These are phyloP conservation scores for Agrochola circellaris DNA, from an alignment of 2,888 invertebrate genomes.

Conservation along the genomic window DNA sequence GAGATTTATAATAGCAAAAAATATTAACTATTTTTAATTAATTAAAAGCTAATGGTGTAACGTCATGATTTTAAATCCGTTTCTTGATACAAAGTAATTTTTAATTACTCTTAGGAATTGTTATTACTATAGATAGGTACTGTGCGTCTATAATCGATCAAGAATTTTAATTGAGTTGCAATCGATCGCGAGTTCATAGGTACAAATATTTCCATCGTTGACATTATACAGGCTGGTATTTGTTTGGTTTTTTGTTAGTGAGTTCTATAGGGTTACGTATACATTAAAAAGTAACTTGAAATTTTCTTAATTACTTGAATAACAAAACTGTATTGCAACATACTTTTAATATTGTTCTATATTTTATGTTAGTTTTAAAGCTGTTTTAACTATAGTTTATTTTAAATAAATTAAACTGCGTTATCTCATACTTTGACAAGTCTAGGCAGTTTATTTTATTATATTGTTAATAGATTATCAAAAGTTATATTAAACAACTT, in stretches of 20 bases:
- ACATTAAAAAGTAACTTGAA: background rate
- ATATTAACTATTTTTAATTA: background rate
- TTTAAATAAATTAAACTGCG: too few species aligned
- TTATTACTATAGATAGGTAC: slow-evolving; percentile 10
- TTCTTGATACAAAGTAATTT: slow-evolving; percentile 9
- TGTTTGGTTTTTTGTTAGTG: background rate
- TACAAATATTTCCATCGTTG: slow-evolving; percentile 11
- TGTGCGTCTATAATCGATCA: slow-evolving; percentile 18
- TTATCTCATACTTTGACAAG: background rate
- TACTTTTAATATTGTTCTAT: too few species aligned
- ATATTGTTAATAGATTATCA: background rate
- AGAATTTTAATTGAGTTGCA: slow-evolving; percentile 30
- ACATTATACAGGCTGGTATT: background rate
- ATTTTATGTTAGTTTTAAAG: too few species aligned
- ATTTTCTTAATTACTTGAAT: background rate
- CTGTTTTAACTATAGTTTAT: too few species aligned
- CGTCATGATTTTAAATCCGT: slow-evolving; percentile 10
- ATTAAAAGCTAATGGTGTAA: background rate
- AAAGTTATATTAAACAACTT: background rate
- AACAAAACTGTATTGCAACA: too few species aligned
- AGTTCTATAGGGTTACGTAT: background rate
- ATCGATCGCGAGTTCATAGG: background rate
- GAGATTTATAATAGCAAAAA: background rate
- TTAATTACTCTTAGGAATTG: slow-evolving; percentile 31
- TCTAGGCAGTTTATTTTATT: background rate